A percentile compares a stretch with the other conserved stretches of the same genome.
Evolutionary conservation across 2,113 vertebrate species (phyloP).

Genomic region (Hoplias malabaricus): DNA sequence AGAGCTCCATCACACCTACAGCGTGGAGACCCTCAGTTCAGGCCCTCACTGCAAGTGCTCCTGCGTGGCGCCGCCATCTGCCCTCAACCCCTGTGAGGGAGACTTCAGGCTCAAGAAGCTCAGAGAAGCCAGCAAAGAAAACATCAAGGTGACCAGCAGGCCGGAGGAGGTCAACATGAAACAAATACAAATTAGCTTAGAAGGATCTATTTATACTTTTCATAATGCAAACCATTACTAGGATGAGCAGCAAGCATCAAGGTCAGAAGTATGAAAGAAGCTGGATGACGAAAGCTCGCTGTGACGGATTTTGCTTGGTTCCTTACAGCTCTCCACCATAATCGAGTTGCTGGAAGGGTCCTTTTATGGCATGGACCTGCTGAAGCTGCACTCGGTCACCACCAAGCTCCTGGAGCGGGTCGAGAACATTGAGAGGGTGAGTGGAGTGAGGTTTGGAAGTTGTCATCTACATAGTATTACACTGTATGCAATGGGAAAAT

Average conservation of each 20-base stretch:
- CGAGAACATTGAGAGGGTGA: constrained; percentile 89
- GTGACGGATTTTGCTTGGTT: constrained; percentile 60
- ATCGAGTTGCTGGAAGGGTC: constrained; percentile 90
- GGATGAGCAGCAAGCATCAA: not conserved
- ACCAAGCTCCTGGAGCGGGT: constrained; percentile 85
- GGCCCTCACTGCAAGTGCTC: constrained; percentile 91
- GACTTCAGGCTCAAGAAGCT: constrained; percentile 87
- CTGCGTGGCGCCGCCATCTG: constrained; percentile 88
- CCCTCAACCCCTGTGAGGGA: constrained; percentile 89
- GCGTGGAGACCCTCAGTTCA: constrained; percentile 90
- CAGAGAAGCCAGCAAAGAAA: constrained; percentile 77
- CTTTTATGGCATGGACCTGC: constrained; percentile 89
- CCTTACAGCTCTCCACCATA: constrained; percentile 83
- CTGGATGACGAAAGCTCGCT: not conserved
- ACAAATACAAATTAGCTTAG: not conserved
- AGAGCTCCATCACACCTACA: constrained; percentile 83
- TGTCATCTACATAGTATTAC: too few relatives aligned
- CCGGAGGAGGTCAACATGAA: not conserved
- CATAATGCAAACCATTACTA: not conserved
- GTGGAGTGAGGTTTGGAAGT: constrained; percentile 19
- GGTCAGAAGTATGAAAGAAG: not conserved
- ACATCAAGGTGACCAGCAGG: constrained; percentile 84
- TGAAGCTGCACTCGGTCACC: constrained; percentile 89
- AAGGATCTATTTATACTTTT: not conserved
- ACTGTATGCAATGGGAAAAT: too few relatives aligned